A percentile compares a stretch with the other conserved stretches of the same genome.
Conservation (phyloP, 2,113 vertebrate genomes). For the zebrafish (Danio rerio) region DNA sequence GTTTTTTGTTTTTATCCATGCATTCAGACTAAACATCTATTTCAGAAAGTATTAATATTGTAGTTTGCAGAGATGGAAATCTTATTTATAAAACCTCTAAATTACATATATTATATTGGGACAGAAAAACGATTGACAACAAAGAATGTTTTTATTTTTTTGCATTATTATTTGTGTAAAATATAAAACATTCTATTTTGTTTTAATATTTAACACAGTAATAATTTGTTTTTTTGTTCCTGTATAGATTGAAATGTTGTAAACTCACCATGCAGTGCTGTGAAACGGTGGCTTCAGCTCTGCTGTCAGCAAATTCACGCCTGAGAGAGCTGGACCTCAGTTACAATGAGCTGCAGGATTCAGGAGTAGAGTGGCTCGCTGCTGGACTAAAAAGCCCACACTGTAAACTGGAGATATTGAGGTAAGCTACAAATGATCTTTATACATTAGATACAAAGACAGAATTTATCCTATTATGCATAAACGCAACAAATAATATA, state of each 20-base stretch:
- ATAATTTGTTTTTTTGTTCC: neutral
- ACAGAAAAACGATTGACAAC: too few species aligned
- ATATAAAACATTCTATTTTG: too few species aligned
- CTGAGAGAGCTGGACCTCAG: conserved; percentile 32
- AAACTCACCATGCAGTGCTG: conserved; percentile 9
- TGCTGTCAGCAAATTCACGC: neutral
- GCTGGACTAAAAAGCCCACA: neutral
- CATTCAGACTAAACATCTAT: too few species aligned
- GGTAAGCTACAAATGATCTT: neutral
- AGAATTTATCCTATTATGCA: neutral
- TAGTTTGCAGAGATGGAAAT: too few species aligned
- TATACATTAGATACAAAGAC: neutral
- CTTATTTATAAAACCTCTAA: too few species aligned
- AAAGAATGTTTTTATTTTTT: too few species aligned
- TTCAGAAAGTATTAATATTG: too few species aligned
- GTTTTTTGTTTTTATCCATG: too few species aligned
- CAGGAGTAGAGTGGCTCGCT: neutral
- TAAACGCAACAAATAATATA: neutral
- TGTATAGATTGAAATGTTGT: conserved; percentile 25
- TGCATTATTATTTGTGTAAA: too few species aligned
- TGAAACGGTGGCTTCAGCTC: conserved; percentile 23
- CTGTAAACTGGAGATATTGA: conserved; percentile 24
- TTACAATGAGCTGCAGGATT: conserved; percentile 27
- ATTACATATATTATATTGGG: too few species aligned
- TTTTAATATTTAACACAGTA: neutral